Conservation (phyloP, 2,888 invertebrate genomes). For the Gonocerus acuteangulatus region DNA sequence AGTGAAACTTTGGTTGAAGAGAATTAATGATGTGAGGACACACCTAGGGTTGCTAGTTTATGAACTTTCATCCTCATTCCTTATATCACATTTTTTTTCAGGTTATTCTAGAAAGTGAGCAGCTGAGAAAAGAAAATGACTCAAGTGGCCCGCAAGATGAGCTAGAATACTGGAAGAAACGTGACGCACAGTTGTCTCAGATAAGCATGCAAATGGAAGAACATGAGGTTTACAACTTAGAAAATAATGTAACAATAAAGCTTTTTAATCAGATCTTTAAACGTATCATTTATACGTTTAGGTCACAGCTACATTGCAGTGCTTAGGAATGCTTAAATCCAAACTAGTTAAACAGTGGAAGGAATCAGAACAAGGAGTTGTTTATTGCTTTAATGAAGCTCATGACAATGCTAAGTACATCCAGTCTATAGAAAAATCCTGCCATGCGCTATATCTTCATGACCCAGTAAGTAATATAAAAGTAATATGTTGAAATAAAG, state of each 20-base stretch:
- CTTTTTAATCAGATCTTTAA: neutral
- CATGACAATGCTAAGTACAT: conserved; percentile 93
- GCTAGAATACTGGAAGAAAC: conserved; percentile 90
- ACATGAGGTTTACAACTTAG: too few relatives aligned
- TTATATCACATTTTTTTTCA: too few relatives aligned
- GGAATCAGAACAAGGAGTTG: conserved; percentile 80
- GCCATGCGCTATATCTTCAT: conserved; percentile 85
- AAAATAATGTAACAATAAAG: too few relatives aligned
- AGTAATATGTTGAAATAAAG: too few relatives aligned
- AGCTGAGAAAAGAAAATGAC: conserved; percentile 83
- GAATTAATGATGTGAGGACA: conserved; percentile 58
- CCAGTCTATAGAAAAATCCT: conserved; percentile 87
- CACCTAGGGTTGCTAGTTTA: neutral
- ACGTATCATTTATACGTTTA: conserved; percentile 41
- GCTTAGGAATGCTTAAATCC: conserved; percentile 66
- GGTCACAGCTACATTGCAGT: conserved; percentile 67
- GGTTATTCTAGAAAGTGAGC: conserved; percentile 83
- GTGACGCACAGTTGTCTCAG: conserved; percentile 88
- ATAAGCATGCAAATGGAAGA: conserved; percentile 67
- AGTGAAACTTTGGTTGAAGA: conserved; percentile 71
- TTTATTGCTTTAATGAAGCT: conserved; percentile 90
- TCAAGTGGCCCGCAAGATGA: conserved; percentile 87
- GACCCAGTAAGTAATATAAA: conserved; percentile 64
- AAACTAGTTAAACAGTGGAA: conserved; percentile 74
- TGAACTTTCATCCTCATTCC: too few relatives aligned